These are phyloP conservation scores for Phylloscopus trochilus DNA, from an alignment of 2,113 vertebrate species.

Conservation along the genomic window DNA sequence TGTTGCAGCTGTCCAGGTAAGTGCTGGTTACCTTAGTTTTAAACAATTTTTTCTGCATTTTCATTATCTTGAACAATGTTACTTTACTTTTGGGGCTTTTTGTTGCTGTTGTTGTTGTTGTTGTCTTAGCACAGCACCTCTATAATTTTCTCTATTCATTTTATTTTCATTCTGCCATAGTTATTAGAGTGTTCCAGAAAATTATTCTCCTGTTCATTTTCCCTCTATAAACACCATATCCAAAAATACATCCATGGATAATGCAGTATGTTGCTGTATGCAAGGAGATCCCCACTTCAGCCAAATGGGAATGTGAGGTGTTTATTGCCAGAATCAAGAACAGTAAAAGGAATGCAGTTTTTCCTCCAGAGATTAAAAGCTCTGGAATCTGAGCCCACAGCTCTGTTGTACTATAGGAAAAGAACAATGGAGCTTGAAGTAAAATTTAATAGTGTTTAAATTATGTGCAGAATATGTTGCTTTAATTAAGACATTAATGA, in stretches of 20 bases:
- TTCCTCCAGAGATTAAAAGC: slow-evolving; percentile 48
- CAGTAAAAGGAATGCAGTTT: slow-evolving; percentile 24
- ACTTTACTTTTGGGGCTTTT: not conserved
- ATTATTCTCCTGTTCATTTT: not conserved
- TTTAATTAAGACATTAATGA: not conserved
- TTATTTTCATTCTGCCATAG: not conserved
- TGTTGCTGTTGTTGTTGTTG: no score
- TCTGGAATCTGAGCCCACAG: slow-evolving; percentile 39
- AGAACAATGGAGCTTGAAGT: slow-evolving; percentile 65
- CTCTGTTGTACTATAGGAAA: slow-evolving; percentile 64
- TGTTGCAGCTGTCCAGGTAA: not conserved
- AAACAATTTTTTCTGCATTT: not conserved
- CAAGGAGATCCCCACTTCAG: slow-evolving; percentile 73
- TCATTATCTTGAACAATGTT: not conserved
- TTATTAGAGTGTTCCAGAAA: not conserved
- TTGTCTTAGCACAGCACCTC: not conserved
- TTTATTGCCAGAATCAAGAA: slow-evolving; percentile 70
- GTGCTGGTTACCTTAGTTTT: not conserved
- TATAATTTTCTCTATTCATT: not conserved
- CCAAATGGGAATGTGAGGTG: slow-evolving; percentile 77
- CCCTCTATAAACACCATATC: not conserved
- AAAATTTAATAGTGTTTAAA: slow-evolving; percentile 36
- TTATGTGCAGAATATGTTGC: not conserved
- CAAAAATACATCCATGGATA: slow-evolving; percentile 61
- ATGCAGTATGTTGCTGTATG: slow-evolving; percentile 70